Evolutionary conservation across 1,140 invertebrate genomes (phyloP).

Genomic region (Triops longicaudatus): DNA sequence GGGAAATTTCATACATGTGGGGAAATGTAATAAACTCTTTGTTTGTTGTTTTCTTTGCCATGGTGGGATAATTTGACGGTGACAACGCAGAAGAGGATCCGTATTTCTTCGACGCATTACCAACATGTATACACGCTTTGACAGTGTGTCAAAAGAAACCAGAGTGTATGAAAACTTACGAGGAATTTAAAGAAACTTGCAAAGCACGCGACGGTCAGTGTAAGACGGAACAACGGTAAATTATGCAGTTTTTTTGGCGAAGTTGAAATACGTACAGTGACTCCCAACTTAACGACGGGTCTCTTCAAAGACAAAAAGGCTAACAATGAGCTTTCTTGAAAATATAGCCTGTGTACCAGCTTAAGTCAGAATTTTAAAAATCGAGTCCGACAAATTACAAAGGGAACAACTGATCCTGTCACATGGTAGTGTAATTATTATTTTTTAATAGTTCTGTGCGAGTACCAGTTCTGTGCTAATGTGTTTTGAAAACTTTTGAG

Average conservation of each 20-base stretch:
- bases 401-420: too few relatives aligned
- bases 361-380: too few relatives aligned
- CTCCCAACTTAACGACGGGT: too few relatives aligned
- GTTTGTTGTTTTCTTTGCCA: conserved; percentile 28
- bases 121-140: conserved; percentile 76
- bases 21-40: conserved; percentile 7
- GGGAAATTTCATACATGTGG: not conserved
- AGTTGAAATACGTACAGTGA: too few relatives aligned
- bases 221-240: conserved; percentile 76
- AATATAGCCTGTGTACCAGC: too few relatives aligned
- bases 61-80: not conserved
- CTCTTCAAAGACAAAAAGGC: too few relatives aligned
- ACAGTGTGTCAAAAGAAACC: conserved; percentile 64
- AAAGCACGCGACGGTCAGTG: conserved; percentile 72
- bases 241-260: conserved; percentile 15
- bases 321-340: too few relatives aligned
- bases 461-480: too few relatives aligned
- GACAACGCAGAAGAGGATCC: conserved; percentile 65
- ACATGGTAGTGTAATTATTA: too few relatives aligned
- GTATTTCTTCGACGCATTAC: conserved; percentile 71
- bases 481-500: too few relatives aligned
- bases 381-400: too few relatives aligned
- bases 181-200: conserved; percentile 75
- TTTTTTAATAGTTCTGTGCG: too few relatives aligned
- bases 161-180: conserved; percentile 64